Conservation (phyloP, 2,113 vertebrate species). For the Carollia perspicillata region DNA sequence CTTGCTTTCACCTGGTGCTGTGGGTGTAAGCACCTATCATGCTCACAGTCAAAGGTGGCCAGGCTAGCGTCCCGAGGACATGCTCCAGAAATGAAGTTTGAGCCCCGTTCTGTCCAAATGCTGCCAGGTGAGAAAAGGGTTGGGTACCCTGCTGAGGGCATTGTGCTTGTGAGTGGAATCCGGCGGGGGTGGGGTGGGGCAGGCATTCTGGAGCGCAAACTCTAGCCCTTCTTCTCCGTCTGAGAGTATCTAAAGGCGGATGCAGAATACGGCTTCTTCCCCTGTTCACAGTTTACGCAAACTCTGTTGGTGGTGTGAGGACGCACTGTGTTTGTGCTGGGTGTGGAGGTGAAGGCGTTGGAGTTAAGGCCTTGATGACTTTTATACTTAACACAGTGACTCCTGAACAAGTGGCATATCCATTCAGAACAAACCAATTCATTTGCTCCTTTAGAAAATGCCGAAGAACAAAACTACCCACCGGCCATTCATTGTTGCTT, state of each 20-base stretch:
- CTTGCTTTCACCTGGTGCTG: not conserved
- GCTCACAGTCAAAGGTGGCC: conserved; percentile 3
- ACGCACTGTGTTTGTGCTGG: not conserved
- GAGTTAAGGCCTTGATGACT: not conserved
- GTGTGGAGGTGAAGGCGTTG: not conserved
- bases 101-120: not conserved
- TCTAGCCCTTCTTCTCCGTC: not conserved
- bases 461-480: not conserved
- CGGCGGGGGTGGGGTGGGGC: no score
- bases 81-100: not conserved
- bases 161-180: not conserved
- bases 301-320: not conserved
- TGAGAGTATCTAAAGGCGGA: not conserved
- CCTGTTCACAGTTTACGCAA: not conserved
- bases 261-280: not conserved
- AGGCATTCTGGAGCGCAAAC: not conserved
- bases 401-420: not conserved
- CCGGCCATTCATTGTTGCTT: not conserved
- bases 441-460: conserved; percentile 3
- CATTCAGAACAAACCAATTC: not conserved
- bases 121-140: not conserved
- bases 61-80: not conserved
- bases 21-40: not conserved
- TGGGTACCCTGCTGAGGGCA: not conserved
- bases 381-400: not conserved